Evolutionary conservation across 1,140 invertebrate species (phyloP).

Genomic region (Hyles vespertilio): DNA sequence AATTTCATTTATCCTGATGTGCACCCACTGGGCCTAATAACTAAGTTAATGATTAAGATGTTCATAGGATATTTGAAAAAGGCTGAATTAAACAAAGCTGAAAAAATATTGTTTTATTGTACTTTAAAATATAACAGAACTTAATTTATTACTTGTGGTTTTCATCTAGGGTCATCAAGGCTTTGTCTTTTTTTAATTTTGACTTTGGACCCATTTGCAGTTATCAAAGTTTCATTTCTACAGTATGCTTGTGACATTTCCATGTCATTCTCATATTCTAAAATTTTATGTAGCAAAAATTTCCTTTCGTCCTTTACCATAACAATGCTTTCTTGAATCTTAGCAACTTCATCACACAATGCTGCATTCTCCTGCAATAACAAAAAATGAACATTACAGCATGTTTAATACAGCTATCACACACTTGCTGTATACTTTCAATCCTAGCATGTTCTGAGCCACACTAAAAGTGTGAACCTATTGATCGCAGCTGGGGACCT

Average conservation of each 20-base stretch:
- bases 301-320: constrained; percentile 85
- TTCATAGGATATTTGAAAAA: too few species aligned
- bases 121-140: too few species aligned
- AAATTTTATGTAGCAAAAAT: constrained; percentile 81
- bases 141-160: not conserved
- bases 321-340: constrained; percentile 85
- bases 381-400: not conserved
- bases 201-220: constrained; percentile 47
- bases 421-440: too few species aligned
- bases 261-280: constrained; percentile 78
- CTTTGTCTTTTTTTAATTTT: constrained; percentile 58
- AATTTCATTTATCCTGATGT: too few species aligned
- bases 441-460: too few species aligned
- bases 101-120: too few species aligned
- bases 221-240: constrained; percentile 35
- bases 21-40: too few species aligned
- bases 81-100: too few species aligned
- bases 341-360: constrained; percentile 86
- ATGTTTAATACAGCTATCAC: too few species aligned
- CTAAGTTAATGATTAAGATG: too few species aligned
- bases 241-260: constrained; percentile 56
- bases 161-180: constrained; percentile 47
- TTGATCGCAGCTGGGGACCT: too few species aligned
- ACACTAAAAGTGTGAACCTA: too few species aligned
- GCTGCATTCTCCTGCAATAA: constrained; percentile 85